Percentiles rank a stretch among this genome's conserved stretches.
These are phyloP conservation scores for Corythornis cristatus DNA, from an alignment of 2,113 vertebrate genomes.

Conservation along the genomic window DNA sequence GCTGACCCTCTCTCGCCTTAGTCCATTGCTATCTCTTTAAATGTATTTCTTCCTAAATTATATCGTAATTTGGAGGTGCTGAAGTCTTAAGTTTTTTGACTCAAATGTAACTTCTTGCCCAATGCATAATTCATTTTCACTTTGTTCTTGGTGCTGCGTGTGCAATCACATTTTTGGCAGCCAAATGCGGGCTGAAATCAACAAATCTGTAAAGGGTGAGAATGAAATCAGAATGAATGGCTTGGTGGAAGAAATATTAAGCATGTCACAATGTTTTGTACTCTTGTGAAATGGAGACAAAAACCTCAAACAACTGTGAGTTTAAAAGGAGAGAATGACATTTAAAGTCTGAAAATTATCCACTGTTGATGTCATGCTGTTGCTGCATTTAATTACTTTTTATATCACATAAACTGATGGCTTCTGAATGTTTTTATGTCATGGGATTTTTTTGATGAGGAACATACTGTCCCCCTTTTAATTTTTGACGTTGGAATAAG, in stretches of 20 bases:
- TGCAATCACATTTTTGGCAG: conserved; percentile 81
- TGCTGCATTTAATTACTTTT: conserved; percentile 75
- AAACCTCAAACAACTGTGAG: conserved; percentile 61
- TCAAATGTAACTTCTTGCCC: conserved; percentile 76
- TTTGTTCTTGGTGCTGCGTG: conserved; percentile 77
- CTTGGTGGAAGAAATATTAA: conserved; percentile 83
- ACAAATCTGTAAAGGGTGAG: conserved; percentile 79
- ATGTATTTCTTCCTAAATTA: conserved; percentile 81
- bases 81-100: conserved; percentile 81
- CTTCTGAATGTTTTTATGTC: conserved; percentile 46
- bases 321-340: conserved; percentile 75
- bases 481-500: not conserved
- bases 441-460: conserved; percentile 48
- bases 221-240: conserved; percentile 80
- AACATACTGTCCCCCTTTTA: not conserved
- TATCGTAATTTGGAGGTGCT: conserved; percentile 82
- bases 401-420: conserved; percentile 52
- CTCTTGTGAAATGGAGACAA: conserved; percentile 78
- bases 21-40: conserved; percentile 79
- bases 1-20: conserved; percentile 69
- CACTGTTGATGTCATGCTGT: conserved; percentile 69
- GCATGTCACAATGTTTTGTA: conserved; percentile 83
- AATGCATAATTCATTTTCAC: conserved; percentile 85
- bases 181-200: conserved; percentile 80
- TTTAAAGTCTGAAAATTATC: conserved; percentile 74